A percentile compares a stretch with the other conserved stretches of the same genome.
Conservation (phyloP, 1,140 invertebrate genomes). For the Platorchestia sp. region DNA sequence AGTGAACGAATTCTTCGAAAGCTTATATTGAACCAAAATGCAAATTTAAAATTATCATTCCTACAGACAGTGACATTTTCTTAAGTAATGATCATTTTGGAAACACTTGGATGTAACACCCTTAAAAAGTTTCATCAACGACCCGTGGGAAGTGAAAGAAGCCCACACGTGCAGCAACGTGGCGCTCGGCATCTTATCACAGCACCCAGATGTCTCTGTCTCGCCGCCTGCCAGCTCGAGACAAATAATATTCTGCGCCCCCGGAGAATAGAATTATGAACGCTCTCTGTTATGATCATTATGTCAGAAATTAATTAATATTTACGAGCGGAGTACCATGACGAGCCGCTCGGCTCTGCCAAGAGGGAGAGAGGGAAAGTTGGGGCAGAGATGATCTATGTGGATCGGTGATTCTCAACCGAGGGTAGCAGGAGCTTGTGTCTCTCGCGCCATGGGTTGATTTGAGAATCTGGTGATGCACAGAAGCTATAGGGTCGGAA, state of each 20-base stretch:
- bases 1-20: too few relatives aligned
- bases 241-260: neutral
- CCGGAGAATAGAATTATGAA: slow-evolving; percentile 10
- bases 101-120: too few relatives aligned
- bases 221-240: neutral
- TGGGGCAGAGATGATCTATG: neutral
- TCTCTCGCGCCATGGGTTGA: neutral
- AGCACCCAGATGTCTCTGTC: neutral
- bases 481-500: neutral
- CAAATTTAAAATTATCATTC: too few relatives aligned
- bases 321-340: neutral
- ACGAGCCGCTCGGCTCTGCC: slow-evolving; percentile 25
- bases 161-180: neutral
- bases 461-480: neutral
- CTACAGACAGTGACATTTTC: too few relatives aligned
- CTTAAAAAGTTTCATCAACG: too few relatives aligned
- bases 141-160: too few relatives aligned
- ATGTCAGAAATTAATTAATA: slow-evolving; percentile 52
- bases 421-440: neutral
- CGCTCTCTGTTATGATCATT: slow-evolving; percentile 42
- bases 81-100: too few relatives aligned
- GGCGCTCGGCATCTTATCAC: neutral
- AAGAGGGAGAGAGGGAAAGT: neutral
- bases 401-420: neutral
- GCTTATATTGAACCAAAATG: too few relatives aligned